Conservation (phyloP, 2,113 vertebrate species). For the Panthera leo region DNA sequence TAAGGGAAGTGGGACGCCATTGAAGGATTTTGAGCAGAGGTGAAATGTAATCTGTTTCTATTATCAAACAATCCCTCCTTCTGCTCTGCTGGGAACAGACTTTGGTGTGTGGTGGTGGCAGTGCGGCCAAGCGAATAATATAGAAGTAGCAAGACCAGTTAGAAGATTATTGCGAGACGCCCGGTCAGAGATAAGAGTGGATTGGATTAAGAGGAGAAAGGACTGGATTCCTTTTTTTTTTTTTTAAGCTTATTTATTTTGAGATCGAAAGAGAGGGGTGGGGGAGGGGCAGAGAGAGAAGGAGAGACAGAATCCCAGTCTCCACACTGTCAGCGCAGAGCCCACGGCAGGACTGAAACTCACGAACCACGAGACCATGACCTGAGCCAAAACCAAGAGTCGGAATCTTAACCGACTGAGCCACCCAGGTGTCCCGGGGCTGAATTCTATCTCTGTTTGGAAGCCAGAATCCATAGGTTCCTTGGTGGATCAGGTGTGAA, state of each 20-base stretch:
- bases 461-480: background rate
- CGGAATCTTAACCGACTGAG: no score
- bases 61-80: background rate
- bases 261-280: no score
- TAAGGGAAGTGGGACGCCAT: background rate
- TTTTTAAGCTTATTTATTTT: no score
- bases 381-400: no score
- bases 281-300: no score
- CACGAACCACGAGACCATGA: no score
- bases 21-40: background rate
- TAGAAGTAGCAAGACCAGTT: background rate
- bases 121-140: no score
- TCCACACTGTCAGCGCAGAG: no score
- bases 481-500: background rate
- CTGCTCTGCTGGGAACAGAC: background rate
- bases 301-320: no score
- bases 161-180: no score
- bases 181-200: background rate
- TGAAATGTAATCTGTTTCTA: background rate
- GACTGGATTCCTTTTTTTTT: background rate
- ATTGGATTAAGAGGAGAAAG: background rate
- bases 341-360: no score
- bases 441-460: background rate
- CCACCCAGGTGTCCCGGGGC: no score
- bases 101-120: background rate